Base-by-base conservation (phyloP, 1,140 invertebrate genomes). In the Paracyclopina nana region DNA sequence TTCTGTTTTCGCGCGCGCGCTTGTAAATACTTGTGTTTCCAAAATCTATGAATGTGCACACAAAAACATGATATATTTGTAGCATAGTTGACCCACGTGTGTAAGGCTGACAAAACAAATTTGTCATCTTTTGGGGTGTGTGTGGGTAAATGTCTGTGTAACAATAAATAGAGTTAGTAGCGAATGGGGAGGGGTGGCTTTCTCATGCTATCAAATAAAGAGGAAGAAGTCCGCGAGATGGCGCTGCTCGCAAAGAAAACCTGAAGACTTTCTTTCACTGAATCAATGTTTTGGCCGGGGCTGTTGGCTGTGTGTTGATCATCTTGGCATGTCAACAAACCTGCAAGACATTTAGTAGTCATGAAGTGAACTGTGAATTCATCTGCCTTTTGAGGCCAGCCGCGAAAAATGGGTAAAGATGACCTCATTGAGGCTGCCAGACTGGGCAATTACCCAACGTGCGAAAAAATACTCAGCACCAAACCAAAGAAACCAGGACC, bases 341-440 rank as follows among this genome's bases (percentile, higher is more conserved):
- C n/a, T 2, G 2, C 20, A 9, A 38, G 8, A 3, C 20, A 9
- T 38, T 8, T 8, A 16, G 34, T 2, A 38, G 3, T 4, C 14
- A 20, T 38, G 2, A 38, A 38, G 34, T 38, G 34, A 2, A 2
- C 14, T 38, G 8, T 38, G 5, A 9, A 20, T 16, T 3, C 3
- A 38, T 38, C n/a, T 8, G 2, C 4, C 20, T 5, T 5, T 9
- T n/a, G 9, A 38, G 8, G 14, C 5, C 14, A 38, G 4, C 2
- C 14, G 34, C 3, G 34, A 44, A 24, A 5, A 67, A 86, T 94
- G 84, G 86, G 85, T 62, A 88, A 87, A 70, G 86, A 91, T 66
- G 86, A 92, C 69, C 74, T 94, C 67, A 73, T 94, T 64, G 85
- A 92, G 63, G 88, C 85, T 58, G 84, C 86, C 56, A 75, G 86